Evolutionary conservation across 2,113 vertebrate genomes (phyloP), one percentile per base, ranked within the genome.

Genomic region (Natator depressus): DNA sequence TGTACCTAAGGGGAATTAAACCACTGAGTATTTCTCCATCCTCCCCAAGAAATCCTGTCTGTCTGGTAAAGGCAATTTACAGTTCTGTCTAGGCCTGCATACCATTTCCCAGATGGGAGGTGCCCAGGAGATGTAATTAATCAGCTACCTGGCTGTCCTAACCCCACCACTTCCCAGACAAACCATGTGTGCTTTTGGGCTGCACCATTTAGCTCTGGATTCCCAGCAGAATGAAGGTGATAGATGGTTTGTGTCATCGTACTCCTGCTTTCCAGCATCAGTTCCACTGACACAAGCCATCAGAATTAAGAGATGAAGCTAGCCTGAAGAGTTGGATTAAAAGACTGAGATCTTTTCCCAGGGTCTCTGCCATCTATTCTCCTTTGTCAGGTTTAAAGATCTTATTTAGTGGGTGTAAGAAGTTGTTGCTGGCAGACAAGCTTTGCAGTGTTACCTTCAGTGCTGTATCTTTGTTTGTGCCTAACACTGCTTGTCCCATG

Each of bases 221-320:
- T 57, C 35, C 35, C 80, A 76, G 38, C 8, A 1, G 2, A 87
- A 8, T 1, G 25, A 25, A 19, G 12, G 49, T 35, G 31, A 25
- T 42, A 54, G 46, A 17, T 82, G 54, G 59, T 4, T 90, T 94
- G 42, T 59, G 51, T 17, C 78, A 31, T 22, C 1, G 3, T 25
- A 54, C 75, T 93, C 47, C 38, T 25, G 9, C 22, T 10, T 29
- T 49, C 47, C 79, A 31, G 49, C 49, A 49, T 19, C 47, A 13
- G 27, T 35, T 54, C 80, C 11, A 10, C 38, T 83, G 57, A 83
- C 5, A 35, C 2, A 54, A 92, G 16, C 17, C 14, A 46, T 35
- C 29, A 89, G 57, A 95, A 96, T 76, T 51, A 86, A 65, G 88
- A 96, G 49, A 79, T 38, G 8, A 94, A 19, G 14, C 51, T 31